phyloP scores from a whole-genome alignment of 1,140 invertebrate genomes.

The Drosophila nigrodunni region DNA sequence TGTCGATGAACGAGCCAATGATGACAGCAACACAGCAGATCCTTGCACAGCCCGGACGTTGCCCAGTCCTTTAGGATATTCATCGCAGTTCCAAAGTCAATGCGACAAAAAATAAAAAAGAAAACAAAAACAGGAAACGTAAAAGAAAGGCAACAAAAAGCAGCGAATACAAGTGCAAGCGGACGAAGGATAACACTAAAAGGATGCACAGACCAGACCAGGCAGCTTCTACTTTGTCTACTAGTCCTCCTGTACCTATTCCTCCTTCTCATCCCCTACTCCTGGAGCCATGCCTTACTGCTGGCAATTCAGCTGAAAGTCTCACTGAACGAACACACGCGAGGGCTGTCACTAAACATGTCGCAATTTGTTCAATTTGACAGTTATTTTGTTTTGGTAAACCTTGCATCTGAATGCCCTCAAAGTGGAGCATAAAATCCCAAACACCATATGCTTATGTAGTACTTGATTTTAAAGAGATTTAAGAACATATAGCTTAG shows the following conservation, averaged over 20 bases:
- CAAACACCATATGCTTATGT: too few relatives aligned
- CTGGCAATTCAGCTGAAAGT: slow-evolving; percentile 53
- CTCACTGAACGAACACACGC: slow-evolving; percentile 36
- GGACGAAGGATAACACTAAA: slow-evolving; percentile 31
- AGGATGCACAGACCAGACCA: slow-evolving; percentile 7
- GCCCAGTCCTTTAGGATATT: slow-evolving; percentile 33
- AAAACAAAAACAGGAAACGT: not conserved
- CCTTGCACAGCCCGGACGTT: slow-evolving; percentile 17
- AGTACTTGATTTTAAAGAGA: too few relatives aligned
- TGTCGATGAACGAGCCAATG: slow-evolving; percentile 82
- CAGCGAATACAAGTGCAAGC: slow-evolving; percentile 27
- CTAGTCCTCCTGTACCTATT: too few relatives aligned
- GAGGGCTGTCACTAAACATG: slow-evolving; percentile 14
- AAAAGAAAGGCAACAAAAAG: not conserved
- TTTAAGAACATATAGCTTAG: too few relatives aligned
- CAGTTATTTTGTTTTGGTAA: too few relatives aligned
- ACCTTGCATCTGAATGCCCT: too few relatives aligned
- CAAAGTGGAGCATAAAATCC: too few relatives aligned
- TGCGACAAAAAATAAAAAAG: slow-evolving; percentile 36
- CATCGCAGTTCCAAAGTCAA: slow-evolving; percentile 49
- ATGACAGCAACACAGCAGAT: slow-evolving; percentile 51
- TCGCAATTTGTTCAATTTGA: too few relatives aligned
- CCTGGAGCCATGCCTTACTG: not conserved
- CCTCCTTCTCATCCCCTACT: too few relatives aligned
- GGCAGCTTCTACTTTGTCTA: too few relatives aligned